These are phyloP conservation scores for Dipodomys merriami DNA, from an alignment of 2,113 vertebrate genomes.

Conservation along the genomic window DNA sequence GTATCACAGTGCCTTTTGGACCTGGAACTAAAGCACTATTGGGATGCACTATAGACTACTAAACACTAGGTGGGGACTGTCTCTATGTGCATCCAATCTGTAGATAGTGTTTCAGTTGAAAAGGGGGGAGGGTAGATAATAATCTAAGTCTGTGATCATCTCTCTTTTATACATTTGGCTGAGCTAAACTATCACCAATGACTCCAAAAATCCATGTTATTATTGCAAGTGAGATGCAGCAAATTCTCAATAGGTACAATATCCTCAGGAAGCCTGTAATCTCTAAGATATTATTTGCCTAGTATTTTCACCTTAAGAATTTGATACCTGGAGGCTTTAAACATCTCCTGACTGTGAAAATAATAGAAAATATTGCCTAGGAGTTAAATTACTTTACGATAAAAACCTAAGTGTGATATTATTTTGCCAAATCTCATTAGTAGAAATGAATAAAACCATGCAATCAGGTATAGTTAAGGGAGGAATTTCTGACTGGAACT, in stretches of 20 bases:
- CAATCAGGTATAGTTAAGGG: not conserved
- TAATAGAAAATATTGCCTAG: not conserved
- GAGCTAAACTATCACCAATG: not conserved
- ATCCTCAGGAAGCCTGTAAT: not conserved
- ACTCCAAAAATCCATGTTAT: constrained; percentile 9
- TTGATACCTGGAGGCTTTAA: constrained; percentile 31
- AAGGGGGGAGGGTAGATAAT: not conserved
- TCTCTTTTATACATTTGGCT: constrained; percentile 33
- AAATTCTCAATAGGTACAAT: constrained; percentile 24
- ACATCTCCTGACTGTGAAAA: constrained; percentile 30
- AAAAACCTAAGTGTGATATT: not conserved
- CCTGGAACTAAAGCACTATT: not conserved
- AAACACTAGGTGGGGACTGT: constrained; percentile 62
- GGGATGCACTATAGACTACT: not conserved
- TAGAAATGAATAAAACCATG: not conserved
- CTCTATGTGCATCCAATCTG: not conserved
- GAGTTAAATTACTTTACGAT: not conserved
- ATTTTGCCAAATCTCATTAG: not conserved
- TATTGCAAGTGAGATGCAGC: constrained; percentile 13
- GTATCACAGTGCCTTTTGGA: constrained; percentile 1
- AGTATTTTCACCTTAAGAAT: constrained; percentile 19
- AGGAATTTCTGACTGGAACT: not conserved
- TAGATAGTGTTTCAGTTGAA: not conserved
- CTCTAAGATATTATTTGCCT: not conserved
- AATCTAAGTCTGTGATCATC: not conserved